These are phyloP conservation scores for Parambassis ranga DNA, from an alignment of 2,797 vertebrate genomes.

Conservation along the genomic window DNA sequence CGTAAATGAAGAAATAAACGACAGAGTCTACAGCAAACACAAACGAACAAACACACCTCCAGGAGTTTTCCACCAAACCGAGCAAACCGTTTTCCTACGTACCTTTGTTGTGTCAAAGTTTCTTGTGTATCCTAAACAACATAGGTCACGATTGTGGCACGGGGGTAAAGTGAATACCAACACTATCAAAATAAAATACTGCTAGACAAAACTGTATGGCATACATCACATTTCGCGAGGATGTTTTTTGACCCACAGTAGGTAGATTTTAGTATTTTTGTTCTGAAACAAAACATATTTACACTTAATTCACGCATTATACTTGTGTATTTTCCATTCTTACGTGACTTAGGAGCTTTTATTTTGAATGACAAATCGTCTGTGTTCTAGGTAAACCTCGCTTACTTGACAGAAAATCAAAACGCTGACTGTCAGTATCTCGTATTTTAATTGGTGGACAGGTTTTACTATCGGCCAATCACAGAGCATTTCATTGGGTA, in stretches of 20 bases:
- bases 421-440: conserved; percentile 27
- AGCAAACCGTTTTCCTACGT: not conserved
- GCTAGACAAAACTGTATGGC: not conserved
- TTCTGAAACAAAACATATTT: too few species aligned
- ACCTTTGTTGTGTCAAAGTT: conserved; percentile 40
- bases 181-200: conserved; percentile 47
- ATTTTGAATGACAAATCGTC: conserved; percentile 21
- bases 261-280: too few species aligned
- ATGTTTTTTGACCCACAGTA: too few species aligned
- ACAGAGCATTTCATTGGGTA: not conserved
- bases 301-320: too few species aligned
- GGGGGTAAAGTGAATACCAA: too few species aligned
- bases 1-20: not conserved
- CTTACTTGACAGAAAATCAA: not conserved
- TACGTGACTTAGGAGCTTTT: not conserved
- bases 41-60: not conserved
- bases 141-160: too few species aligned
- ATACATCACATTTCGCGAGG: too few species aligned
- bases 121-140: too few species aligned
- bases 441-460: conserved; percentile 53
- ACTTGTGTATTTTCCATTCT: too few species aligned
- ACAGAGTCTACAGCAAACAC: not conserved
- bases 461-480: conserved; percentile 52
- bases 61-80: not conserved
- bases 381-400: rapidly evolving